These are phyloP conservation scores for Nesogale talazaci DNA, from an alignment of 2,113 vertebrate genomes.

Conservation along the genomic window DNA sequence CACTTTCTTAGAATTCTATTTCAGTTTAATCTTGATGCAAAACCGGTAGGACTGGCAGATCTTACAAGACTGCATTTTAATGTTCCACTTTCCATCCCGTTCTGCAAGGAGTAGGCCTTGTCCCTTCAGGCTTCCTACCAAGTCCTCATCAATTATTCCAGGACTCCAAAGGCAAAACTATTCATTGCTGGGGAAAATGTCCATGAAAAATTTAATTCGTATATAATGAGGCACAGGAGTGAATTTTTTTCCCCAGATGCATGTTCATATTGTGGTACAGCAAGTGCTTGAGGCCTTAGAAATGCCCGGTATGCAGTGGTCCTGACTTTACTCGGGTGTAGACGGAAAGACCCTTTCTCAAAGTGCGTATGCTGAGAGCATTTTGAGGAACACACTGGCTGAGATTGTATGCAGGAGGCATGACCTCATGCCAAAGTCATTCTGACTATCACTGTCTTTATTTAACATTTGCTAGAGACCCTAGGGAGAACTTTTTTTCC, in stretches of 20 bases:
- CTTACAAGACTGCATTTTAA: conserved; percentile 48
- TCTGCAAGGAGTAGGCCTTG: background rate
- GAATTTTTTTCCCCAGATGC: conserved; percentile 4
- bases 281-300: conserved; percentile 13
- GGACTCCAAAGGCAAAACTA: conserved; percentile 44
- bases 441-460: background rate
- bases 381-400: conserved; percentile 6
- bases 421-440: conserved; percentile 1
- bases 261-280: background rate
- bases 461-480: background rate
- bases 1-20: conserved; percentile 63
- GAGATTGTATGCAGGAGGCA: background rate
- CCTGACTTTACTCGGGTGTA: conserved; percentile 3
- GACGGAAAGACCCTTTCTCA: conserved; percentile 12
- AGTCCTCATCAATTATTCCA: conserved; percentile 7
- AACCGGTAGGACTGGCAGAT: conserved; percentile 13
- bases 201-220: background rate
- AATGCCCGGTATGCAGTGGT: background rate
- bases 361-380: background rate
- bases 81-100: background rate
- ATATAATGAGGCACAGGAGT: conserved; percentile 38
- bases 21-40: conserved; percentile 64
- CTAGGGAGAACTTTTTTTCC: background rate
- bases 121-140: background rate
- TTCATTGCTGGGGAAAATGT: background rate